phyloP scores from a whole-genome alignment of 2,113 vertebrate genomes.

The Plecturocebus donacophilus region DNA sequence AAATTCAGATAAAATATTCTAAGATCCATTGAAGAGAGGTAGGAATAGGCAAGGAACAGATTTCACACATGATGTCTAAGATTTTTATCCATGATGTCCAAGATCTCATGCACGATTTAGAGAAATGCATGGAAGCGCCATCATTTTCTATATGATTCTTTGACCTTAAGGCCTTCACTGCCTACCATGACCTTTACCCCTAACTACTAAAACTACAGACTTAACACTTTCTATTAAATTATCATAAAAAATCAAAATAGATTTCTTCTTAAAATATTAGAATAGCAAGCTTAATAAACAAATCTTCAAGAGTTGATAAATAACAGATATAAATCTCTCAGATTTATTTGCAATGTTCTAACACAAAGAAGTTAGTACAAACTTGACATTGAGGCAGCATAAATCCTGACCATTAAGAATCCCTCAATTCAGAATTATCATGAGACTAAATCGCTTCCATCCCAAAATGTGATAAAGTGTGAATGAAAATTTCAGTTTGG shows the following conservation, averaged over 20 bases:
- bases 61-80: neutral
- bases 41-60: neutral
- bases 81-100: no score
- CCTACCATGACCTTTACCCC: neutral
- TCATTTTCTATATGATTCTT: neutral
- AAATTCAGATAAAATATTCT: neutral
- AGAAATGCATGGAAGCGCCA: neutral
- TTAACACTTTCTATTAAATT: neutral
- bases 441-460: neutral
- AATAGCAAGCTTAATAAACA: conserved; percentile 26
- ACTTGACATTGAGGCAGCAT: neutral
- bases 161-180: neutral
- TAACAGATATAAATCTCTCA: conserved; percentile 51
- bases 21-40: neutral
- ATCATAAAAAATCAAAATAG: conserved; percentile 42
- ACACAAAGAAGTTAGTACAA: conserved; percentile 7
- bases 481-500: neutral
- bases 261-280: neutral
- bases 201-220: neutral
- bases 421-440: neutral
- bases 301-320: conserved; percentile 49
- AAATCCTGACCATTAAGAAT: conserved; percentile 35
- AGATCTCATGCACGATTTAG: neutral
- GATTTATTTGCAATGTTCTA: neutral
- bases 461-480: neutral